Base-by-base conservation (phyloP, 35 echinoderm and acorn worm species). In the Strongylocentrotus purpuratus region DNA sequence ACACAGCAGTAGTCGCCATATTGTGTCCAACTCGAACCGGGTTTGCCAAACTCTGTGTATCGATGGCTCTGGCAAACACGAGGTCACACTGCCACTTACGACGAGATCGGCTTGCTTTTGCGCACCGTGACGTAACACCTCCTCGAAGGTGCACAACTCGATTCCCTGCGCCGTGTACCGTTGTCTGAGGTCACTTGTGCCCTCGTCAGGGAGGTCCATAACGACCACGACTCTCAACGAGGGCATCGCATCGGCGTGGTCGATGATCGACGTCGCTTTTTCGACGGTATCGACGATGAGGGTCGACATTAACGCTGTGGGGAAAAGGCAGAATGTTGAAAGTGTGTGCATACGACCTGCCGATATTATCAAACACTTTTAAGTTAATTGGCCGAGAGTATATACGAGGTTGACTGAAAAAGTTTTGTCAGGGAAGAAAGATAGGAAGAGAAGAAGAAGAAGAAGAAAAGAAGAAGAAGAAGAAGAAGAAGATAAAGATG, bases 221-320 rank as follows among this genome's bases (percentile, higher is more conserved):
- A 93, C 14, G 46, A 93, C 48, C 22, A 93, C 91, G 45, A 31
- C 20, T 5, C 48, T 17, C 18, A 93, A 32, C 2, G 91, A 46
- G 32, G 91, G 91, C 91, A 93, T 93, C 4, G 91, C 91, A 46
- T 93, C 91, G 46, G 46, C 91, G 91, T 93, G 91, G 6, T 93
- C 91, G 22, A 93, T 46, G 91, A 93, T 47, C 17, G 91, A 46
- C 91, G 91, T 46, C 32, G 91, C 91, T 28, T 93, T 93, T 20
- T 93, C 91, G 46, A 46, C 48, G 91, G 10, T 93, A 47, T 93
- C 91, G 91, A 93, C 91, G 91, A 93, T 33, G 18, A 93, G 46
- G 4, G 91, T 93, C 31, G 91, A 93, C 91, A 93, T 93, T 31
- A 46, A 17, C 9, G 91, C 91, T 93, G 91, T 89, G 32, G 33